Percentiles rank a stretch among this genome's conserved stretches.
phyloP scores from a whole-genome alignment of 2,888 invertebrate species.

The Masnerella sp. region DNA sequence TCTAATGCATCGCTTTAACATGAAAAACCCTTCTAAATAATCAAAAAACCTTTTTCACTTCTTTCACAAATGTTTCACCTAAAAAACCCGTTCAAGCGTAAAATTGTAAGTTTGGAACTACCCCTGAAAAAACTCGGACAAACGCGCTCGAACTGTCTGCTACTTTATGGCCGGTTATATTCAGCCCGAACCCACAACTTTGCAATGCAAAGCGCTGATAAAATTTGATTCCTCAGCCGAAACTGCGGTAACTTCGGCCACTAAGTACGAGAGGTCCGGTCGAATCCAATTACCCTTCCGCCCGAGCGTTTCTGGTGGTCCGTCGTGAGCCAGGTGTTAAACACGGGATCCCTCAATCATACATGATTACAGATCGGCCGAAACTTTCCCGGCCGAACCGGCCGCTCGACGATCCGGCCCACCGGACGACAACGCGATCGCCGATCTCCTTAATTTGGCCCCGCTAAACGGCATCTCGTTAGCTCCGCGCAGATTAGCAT shows the following conservation, averaged over 20 bases:
- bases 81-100: too few species aligned
- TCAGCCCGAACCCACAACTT: background rate
- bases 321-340: slow-evolving; percentile 39
- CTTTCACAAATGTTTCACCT: too few species aligned
- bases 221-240: background rate
- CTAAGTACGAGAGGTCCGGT: slow-evolving; percentile 4
- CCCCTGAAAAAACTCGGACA: too few species aligned
- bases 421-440: slow-evolving; percentile 43
- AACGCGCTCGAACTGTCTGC: too few species aligned
- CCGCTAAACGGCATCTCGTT: slow-evolving; percentile 30
- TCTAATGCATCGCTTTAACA: too few species aligned
- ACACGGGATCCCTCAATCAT: slow-evolving; percentile 39
- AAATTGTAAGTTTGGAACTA: too few species aligned
- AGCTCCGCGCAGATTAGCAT: slow-evolving; percentile 35
- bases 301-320: slow-evolving; percentile 20
- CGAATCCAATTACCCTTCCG: slow-evolving; percentile 35
- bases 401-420: slow-evolving; percentile 14
- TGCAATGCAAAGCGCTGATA: slow-evolving; percentile 12
- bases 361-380: slow-evolving; percentile 41
- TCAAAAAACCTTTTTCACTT: too few species aligned
- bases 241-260: slow-evolving; percentile 12
- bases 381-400: slow-evolving; percentile 9
- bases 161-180: too few species aligned
- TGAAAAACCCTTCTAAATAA: too few species aligned
- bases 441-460: slow-evolving; percentile 35